Evolutionary conservation across 2,888 invertebrate genomes (phyloP).

Genomic region (Brachyopa scutellaris): DNA sequence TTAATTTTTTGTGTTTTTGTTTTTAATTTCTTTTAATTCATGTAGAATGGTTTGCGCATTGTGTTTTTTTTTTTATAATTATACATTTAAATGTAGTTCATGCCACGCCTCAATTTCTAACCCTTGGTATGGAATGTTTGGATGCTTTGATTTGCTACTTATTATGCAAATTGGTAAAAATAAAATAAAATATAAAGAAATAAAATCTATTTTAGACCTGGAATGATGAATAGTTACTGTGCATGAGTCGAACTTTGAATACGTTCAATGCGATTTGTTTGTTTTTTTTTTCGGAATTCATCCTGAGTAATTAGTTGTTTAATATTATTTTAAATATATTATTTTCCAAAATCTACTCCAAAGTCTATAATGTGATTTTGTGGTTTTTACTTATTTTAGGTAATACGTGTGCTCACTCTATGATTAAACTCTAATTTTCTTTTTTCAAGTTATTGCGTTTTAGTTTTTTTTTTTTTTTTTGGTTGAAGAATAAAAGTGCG

Average conservation of each 20-base stretch:
- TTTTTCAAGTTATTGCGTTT: conserved; percentile 54
- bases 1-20: conserved; percentile 9
- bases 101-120: conserved; percentile 35
- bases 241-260: conserved; percentile 38
- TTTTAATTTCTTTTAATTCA: conserved; percentile 72
- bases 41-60: conserved; percentile 73
- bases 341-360: conserved; percentile 65
- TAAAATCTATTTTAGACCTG: conserved; percentile 9
- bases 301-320: conserved; percentile 68
- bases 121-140: conserved; percentile 52
- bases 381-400: conserved; percentile 66
- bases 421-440: conserved; percentile 65
- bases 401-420: conserved; percentile 72
- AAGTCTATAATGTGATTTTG: conserved; percentile 64
- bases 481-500: conserved; percentile 66
- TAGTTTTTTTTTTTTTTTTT: conserved; percentile 28
- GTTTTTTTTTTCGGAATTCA: conserved; percentile 44
- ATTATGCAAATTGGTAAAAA: conserved; percentile 31
- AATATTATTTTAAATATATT: conserved; percentile 29
- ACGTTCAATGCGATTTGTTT: conserved; percentile 41
- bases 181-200: conserved; percentile 5
- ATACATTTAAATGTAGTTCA: conserved; percentile 17
- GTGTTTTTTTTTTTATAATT: conserved; percentile 24
- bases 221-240: conserved; percentile 41
- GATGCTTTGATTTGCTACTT: conserved; percentile 49